Base-by-base conservation (phyloP, 1,140 invertebrate genomes). In the Philotrypesis tridentata region DNA sequence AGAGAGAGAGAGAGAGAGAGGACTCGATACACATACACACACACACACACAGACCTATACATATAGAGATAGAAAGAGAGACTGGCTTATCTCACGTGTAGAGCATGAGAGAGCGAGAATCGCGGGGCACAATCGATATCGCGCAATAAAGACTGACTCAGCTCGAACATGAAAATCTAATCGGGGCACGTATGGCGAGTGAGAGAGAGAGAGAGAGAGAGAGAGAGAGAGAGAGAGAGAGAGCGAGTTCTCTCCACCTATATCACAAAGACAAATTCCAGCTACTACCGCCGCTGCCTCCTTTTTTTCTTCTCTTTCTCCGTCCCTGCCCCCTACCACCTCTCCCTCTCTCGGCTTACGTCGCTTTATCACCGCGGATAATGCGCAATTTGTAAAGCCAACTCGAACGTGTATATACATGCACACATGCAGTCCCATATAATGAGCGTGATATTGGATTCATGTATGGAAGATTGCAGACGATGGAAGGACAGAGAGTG, bases 11-110 rank as follows among this genome's bases (percentile, higher is more conserved):
- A 43, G 14, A 43, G 12, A 14, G n/a, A n/a, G n/a, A n/a, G n/a
- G n/a, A n/a, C n/a, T n/a, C n/a, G n/a, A n/a, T n/a, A n/a, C n/a
- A n/a, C n/a, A n/a, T n/a, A n/a, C n/a, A n/a, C n/a, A n/a, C n/a
- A n/a, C n/a, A 37, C 9, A 37, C 9, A 37, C 33, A 37, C 9
- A 9, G 3, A 37, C 9, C 3, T 37, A 37, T 37, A 37, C 33
- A 37, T 37, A 37, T 37, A 78, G 81, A 67, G 74, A 55, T 6
- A 43, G 17, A 55, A 5, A n/a, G 21, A 17, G 84, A 61, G 27
- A 82, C 73, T 65, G 79, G 31, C 82, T 85, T 86, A 83, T 85
- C 85, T 84, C 73, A 37, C 61, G 63, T 81, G 71, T 65, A 55
- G 12, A 79, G 55, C 33, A 14, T 31, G 70, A 71, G 33, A 80